A percentile compares a stretch with the other conserved stretches of the same genome.
These are phyloP conservation scores for Thaumetopoea pityocampa DNA, from an alignment of 1,140 invertebrate species.

Conservation along the genomic window DNA sequence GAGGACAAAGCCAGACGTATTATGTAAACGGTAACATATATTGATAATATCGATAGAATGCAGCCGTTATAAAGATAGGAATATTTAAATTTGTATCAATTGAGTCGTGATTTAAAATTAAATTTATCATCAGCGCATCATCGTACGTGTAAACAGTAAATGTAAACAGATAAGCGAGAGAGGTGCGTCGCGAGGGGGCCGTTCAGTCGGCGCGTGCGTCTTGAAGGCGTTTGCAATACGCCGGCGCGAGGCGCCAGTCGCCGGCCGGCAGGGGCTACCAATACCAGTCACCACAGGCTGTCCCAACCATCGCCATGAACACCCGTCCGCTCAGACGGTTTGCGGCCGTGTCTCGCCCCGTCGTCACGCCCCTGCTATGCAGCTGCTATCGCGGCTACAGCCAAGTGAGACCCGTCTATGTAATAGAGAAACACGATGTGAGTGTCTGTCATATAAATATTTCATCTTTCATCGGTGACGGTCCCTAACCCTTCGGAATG, in stretches of 20 bases:
- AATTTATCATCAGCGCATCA: conserved; percentile 46
- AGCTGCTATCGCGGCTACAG: conserved; percentile 53
- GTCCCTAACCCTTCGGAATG: no score
- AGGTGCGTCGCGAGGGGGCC: conserved; percentile 33
- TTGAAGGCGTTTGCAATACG: conserved; percentile 27
- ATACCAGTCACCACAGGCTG: neutral
- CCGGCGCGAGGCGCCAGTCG: conserved; percentile 26
- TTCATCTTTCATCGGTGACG: conserved; percentile 2
- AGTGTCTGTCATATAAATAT: conserved; percentile 49
- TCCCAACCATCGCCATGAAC: conserved; percentile 43
- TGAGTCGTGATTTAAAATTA: no score
- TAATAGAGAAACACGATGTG: conserved; percentile 57
- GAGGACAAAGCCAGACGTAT: no score
- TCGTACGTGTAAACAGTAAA: conserved; percentile 43
- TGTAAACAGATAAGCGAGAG: conserved; percentile 40
- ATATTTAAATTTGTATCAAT: no score
- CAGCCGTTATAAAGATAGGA: no score
- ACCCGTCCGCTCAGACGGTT: conserved; percentile 52
- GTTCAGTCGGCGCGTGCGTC: conserved; percentile 64
- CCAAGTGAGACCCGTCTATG: conserved; percentile 68
- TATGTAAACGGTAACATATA: no score
- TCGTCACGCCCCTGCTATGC: conserved; percentile 33
- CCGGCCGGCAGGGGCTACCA: conserved; percentile 15
- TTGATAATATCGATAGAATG: no score
- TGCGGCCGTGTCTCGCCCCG: conserved; percentile 29